Conservation (phyloP, 2,113 vertebrate species). For the Beaufortia kweichowensis region DNA sequence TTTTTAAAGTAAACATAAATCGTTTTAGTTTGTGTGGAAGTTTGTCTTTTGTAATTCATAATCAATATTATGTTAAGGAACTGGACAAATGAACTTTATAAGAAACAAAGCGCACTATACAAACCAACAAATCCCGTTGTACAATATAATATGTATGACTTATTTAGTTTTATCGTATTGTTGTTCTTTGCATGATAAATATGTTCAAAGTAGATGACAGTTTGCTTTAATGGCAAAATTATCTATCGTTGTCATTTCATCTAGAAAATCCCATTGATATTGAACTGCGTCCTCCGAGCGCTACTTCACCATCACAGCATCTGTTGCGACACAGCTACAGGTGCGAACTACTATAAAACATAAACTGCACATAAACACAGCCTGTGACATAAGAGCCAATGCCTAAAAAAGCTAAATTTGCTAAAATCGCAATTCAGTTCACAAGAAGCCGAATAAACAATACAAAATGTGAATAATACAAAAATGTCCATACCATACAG, state of each 20-base stretch:
- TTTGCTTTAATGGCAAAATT: not conserved
- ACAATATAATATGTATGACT: not conserved
- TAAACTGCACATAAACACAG: not conserved
- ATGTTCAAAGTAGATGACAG: not conserved
- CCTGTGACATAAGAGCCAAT: no score
- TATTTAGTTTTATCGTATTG: not conserved
- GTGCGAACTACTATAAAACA: constrained; percentile 20
- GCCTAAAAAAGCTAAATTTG: no score
- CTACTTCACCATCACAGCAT: constrained; percentile 7
- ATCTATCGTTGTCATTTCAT: not conserved
- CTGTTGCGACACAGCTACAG: constrained; percentile 38
- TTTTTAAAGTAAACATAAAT: no score
- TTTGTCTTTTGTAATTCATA: no score
- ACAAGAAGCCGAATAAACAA: no score
- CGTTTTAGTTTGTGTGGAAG: no score
- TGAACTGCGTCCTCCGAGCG: constrained; percentile 17
- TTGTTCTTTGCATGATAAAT: not conserved
- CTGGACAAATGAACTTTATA: not conserved
- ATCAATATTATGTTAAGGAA: no score
- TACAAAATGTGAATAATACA: not conserved
- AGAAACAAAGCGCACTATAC: not conserved
- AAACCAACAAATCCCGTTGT: not conserved
- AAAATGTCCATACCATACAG: not conserved
- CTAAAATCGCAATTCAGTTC: not conserved
- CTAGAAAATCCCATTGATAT: not conserved